A percentile compares a stretch with the other conserved stretches of the same genome.
Evolutionary conservation across 2,888 invertebrate species (phyloP).

Genomic region (Perdita meconis): DNA sequence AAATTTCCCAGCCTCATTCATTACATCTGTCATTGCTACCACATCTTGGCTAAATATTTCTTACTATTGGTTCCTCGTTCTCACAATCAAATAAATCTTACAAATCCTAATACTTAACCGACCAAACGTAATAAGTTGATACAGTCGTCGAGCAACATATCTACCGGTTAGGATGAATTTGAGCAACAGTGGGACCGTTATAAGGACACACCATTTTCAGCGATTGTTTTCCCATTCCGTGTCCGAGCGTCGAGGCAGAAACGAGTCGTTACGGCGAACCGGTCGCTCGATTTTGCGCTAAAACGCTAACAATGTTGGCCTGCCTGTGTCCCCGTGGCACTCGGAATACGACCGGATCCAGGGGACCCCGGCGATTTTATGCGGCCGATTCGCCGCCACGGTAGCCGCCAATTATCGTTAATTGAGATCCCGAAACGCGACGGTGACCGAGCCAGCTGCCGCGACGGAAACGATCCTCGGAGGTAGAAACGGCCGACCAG

Average conservation of each 20-base stretch:
- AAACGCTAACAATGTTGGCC: conserved; percentile 11
- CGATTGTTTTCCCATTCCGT: too few relatives aligned
- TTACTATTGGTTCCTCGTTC: too few relatives aligned
- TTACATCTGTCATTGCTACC: too few relatives aligned
- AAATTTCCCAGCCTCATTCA: too few relatives aligned
- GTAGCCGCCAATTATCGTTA: conserved; percentile 81
- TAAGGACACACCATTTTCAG: too few relatives aligned
- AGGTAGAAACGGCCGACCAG: conserved; percentile 22
- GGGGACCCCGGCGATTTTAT: conserved; percentile 63
- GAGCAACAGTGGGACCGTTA: too few relatives aligned
- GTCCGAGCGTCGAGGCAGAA: conserved; percentile 9
- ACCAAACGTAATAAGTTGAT: too few relatives aligned
- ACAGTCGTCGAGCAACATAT: too few relatives aligned
- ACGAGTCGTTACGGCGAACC: conserved; percentile 1
- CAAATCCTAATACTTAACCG: too few relatives aligned
- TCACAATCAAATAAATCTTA: too few relatives aligned
- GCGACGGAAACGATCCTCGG: conserved; percentile 51
- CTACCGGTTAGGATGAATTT: too few relatives aligned
- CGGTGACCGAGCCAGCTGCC: conserved; percentile 67
- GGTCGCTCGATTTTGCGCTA: conserved; percentile 1
- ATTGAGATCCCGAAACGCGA: conserved; percentile 77
- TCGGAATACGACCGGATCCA: conserved; percentile 34
- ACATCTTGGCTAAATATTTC: too few relatives aligned
- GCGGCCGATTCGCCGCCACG: conserved; percentile 59
- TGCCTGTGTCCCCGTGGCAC: neutral